These are phyloP conservation scores for Apostichopus californicus DNA, from an alignment of 35 echinoderm and acorn worm genomes.

Conservation along the genomic window DNA sequence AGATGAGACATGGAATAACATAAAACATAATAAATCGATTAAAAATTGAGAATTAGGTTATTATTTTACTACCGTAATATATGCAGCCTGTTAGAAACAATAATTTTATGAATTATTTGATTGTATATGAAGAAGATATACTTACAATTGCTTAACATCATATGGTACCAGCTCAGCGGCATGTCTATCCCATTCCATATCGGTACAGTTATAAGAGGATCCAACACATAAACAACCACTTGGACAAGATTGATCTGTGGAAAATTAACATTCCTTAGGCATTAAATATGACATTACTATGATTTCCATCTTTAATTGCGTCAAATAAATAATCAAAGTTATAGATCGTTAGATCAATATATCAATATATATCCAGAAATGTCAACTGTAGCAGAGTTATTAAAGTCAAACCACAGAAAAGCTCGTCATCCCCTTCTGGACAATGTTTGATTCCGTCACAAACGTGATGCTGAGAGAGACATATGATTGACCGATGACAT, in stretches of 20 bases:
- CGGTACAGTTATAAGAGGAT: neutral
- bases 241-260: neutral
- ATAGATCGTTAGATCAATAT: neutral
- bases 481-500: conserved; percentile 60
- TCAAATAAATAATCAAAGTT: neutral
- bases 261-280: too few relatives aligned
- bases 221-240: conserved; percentile 3
- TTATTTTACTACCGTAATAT: neutral
- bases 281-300: neutral
- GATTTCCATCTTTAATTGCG: neutral
- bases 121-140: neutral
- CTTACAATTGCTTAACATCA: conserved; percentile 26
- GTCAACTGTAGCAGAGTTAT: too few relatives aligned
- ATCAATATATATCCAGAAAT: too few relatives aligned
- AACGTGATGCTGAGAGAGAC: conserved; percentile 52
- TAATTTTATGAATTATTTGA: too few relatives aligned
- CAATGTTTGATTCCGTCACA: conserved; percentile 90
- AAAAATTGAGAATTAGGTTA: neutral
- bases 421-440: conserved; percentile 83
- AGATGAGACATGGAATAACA: too few relatives aligned
- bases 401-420: conserved; percentile 72
- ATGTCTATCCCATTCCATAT: neutral
- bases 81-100: neutral
- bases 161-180: neutral
- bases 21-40: neutral